Evolutionary conservation across 2,797 vertebrate genomes (phyloP), one percentile per base, ranked within the genome.

Genomic region (Brachymystax lenok): DNA sequence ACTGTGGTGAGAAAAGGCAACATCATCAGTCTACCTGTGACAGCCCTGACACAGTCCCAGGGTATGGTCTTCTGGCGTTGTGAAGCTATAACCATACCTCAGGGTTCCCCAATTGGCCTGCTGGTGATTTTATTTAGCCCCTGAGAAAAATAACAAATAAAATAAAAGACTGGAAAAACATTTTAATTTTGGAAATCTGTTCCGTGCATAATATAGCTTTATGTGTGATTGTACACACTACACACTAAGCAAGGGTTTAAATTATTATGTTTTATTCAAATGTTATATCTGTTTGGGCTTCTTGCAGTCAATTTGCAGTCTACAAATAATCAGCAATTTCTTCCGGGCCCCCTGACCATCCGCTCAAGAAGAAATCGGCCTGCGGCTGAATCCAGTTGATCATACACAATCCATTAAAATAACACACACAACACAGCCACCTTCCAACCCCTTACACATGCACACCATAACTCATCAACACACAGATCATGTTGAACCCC

Each of bases 1-100:
- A 83, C 84, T 85, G 84, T 61, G 56, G 75, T 85, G 80, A 88
- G 82, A 89, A 90, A 88, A 88, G 80, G 81, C 59, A 77, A 83
- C 81, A 84, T 85, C 73, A 90, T 90, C 87, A 75, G 78, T 81
- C 54, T 86, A 75, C 27, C 40, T 51, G 78, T 77, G 82, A 77
- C 74, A 52, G 79, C 68, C 66, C 79, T 61, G 74, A 51, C 70
- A 52, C 33, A 64, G 27, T 28, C 69, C 46, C 27, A 17, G 69
- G 51, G 61, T 74, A 28, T 33, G 63, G 17, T 70, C 75, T 12
- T 71, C 68, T 78, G 61, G 33, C 59, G 75, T 66, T 13, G 54
- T 46, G 46, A 51, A 73, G 66, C 21, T 46, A 46, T 46, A 46
- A 46, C 40, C 40, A 10, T 40, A 40, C 40, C 40, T 40, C 40